Percentiles rank a stretch among this genome's conserved stretches.
phyloP scores from a whole-genome alignment of 2,888 invertebrate genomes.

The Nipponacmea schrenckii region DNA sequence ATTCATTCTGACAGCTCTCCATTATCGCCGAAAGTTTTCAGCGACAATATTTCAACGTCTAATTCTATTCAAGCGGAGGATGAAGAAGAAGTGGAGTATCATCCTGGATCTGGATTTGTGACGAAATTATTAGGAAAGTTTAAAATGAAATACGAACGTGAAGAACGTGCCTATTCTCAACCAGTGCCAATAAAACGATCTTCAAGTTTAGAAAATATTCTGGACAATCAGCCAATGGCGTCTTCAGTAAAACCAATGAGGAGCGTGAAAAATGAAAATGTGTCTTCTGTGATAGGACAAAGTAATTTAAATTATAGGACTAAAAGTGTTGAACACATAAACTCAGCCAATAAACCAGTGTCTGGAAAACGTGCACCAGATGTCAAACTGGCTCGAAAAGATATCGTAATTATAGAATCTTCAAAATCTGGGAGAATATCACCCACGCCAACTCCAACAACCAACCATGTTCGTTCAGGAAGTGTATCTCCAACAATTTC shows the following conservation, averaged over 20 bases:
- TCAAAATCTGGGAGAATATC: constrained; percentile 6
- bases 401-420: constrained; percentile 32
- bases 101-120: constrained; percentile 62
- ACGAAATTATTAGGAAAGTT: constrained; percentile 58
- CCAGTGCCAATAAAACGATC: constrained; percentile 39
- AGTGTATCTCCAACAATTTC: not conserved
- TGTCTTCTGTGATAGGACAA: not conserved
- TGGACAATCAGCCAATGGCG: constrained; percentile 20
- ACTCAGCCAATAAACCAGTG: constrained; percentile 5
- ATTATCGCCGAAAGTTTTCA: not conserved
- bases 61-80: constrained; percentile 16
- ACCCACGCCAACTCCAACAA: not conserved
- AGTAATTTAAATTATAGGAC: not conserved
- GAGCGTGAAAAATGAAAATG: not conserved
- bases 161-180: constrained; percentile 22
- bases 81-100: constrained; percentile 50
- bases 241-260: not conserved
- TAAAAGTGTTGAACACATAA: constrained; percentile 22
- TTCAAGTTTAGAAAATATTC: constrained; percentile 53
- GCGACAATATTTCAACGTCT: constrained; percentile 2
- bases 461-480: not conserved
- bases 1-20: not conserved
- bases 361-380: constrained; percentile 22
- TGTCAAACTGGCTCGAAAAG: constrained; percentile 20
- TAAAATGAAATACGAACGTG: constrained; percentile 29